Conservation (phyloP, 2,113 vertebrate species). For the Callithrix jacchus region DNA sequence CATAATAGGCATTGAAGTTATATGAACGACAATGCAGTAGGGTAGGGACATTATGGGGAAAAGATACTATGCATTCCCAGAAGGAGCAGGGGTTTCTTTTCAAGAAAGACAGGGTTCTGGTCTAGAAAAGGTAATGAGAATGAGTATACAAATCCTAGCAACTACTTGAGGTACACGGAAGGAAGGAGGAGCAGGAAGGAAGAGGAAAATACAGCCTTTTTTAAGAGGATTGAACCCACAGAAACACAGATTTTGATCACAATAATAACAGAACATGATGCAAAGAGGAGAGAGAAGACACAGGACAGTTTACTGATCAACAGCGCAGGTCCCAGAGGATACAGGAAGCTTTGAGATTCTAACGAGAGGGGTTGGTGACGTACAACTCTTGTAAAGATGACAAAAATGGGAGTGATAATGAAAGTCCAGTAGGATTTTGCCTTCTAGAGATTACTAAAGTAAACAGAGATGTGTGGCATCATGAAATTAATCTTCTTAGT, state of each 20-base stretch:
- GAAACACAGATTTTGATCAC: not conserved
- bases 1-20: not conserved
- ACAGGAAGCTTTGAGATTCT: not conserved
- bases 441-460: not conserved
- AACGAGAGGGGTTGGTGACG: not conserved
- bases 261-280: not conserved
- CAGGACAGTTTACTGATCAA: not conserved
- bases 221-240: not conserved
- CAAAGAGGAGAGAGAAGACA: not conserved
- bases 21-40: not conserved
- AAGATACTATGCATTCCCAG: not conserved
- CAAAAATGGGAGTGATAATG: not conserved
- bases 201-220: not conserved
- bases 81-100: not conserved
- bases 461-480: not conserved
- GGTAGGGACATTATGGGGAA: no score
- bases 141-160: not conserved
- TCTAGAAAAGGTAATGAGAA: not conserved
- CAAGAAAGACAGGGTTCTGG: not conserved
- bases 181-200: no score
- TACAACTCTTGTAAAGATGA: not conserved
- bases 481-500: not conserved
- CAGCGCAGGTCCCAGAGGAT: not conserved
- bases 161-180: not conserved
- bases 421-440: not conserved